A percentile compares a stretch with the other conserved stretches of the same genome.
Conservation (phyloP, 2,797 vertebrate species). For the Lates japonicus region DNA sequence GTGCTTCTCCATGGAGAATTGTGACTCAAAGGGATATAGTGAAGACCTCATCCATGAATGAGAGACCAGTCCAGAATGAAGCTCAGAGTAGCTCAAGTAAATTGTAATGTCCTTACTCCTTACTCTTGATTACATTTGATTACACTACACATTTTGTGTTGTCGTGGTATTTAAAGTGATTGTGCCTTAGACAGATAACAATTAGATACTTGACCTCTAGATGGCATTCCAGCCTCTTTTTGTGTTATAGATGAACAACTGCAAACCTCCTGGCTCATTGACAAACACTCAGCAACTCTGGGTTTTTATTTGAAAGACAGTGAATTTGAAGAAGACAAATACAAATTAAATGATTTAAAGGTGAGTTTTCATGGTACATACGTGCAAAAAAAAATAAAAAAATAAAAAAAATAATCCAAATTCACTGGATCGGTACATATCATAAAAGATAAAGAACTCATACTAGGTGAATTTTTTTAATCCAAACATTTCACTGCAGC, state of each 20-base stretch:
- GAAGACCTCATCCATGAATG: constrained; percentile 53
- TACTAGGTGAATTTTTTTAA: not conserved
- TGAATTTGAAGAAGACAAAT: constrained; percentile 8
- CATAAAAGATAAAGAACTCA: not conserved
- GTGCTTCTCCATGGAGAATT: constrained; percentile 54
- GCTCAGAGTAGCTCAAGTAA: constrained; percentile 1
- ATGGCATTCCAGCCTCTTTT: constrained; percentile 29
- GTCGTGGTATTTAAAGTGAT: constrained; percentile 28
- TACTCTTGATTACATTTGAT: constrained; percentile 40
- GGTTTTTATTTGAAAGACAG: constrained; percentile 1
- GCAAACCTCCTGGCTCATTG: constrained; percentile 1
- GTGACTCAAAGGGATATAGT: constrained; percentile 34
- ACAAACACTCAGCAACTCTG: not conserved
- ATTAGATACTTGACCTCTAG: constrained; percentile 31
- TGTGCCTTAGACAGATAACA: constrained; percentile 8
- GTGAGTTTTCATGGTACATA: not conserved
- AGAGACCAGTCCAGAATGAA: constrained; percentile 38
- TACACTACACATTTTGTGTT: constrained; percentile 13
- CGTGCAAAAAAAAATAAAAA: constrained; percentile 5
- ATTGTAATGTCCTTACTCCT: constrained; percentile 21
- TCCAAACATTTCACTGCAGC: constrained; percentile 23
- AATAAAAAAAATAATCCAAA: constrained; percentile 18
- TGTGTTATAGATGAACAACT: not conserved
- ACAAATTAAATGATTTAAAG: constrained; percentile 30
- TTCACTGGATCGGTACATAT: constrained; percentile 16